Evolutionary conservation across 2,797 vertebrate species (phyloP), one percentile per base, ranked within the genome.

Genomic region (Emydoidea blandingii): DNA sequence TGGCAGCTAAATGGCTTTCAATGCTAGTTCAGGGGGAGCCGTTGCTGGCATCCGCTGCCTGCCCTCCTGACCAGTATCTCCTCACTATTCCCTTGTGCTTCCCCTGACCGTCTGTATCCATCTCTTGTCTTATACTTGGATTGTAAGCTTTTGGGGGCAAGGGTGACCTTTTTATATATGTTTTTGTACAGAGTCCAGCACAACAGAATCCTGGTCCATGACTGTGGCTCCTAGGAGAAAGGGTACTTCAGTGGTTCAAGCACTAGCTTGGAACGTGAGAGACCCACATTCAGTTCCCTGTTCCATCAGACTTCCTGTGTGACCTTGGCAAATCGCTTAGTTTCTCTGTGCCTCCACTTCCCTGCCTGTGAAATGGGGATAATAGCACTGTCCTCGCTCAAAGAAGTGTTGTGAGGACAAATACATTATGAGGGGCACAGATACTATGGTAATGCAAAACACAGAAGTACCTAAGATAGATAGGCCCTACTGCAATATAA

Each of bases 391-490:
- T 16, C 54, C 27, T 82, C 2, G 1, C 29, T 44, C 41, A 59
- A 44, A 25, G 56, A 41, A 54, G 56, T 31, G 41, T 41, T 34
- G 52, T 21, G 19, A 76, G 81, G 59, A 8, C 8, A 18, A 52
- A 83, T 27, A 19, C 53, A 50, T 27, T n/a, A 1, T 2, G 11
- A 88, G 52, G 29, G 5, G 87, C n/a, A 56, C 56, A 15, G 31
- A 41, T 53, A 19, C n/a, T 49, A 0, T 79, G 86, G 37, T 68
- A 19, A 37, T 19, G 16, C 8, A 16, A 2, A 18, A 8, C 18
- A 68, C 34, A n/a, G 62, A n/a, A 65, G 34, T 41, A 6, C 12
- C 12, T 65, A 15, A 82, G 83, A 79, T 79, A 57, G 12, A 4
- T 15, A 18, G 16, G 34, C 34, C 41, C 50, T 81, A 85, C 47